These are phyloP conservation scores for Caranx ignobilis DNA, from an alignment of 2,113 vertebrate genomes.

Conservation along the genomic window DNA sequence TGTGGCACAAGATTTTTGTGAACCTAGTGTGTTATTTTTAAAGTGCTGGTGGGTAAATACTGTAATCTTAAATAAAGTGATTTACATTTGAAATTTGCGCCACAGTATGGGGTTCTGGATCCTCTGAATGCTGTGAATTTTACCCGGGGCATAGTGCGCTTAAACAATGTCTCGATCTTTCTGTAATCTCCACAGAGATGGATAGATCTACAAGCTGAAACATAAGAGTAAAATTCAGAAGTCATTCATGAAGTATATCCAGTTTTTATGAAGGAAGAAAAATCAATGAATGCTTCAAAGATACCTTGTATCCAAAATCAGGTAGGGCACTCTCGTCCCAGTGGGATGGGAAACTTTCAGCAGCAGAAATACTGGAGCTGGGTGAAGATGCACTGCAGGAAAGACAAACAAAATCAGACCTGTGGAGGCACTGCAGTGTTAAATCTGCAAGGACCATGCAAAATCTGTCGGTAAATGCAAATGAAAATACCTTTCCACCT, in stretches of 20 bases:
- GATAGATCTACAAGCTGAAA: slow-evolving; percentile 82
- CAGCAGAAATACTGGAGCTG: slow-evolving; percentile 46
- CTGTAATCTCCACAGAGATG: slow-evolving; percentile 69
- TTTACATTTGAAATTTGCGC: slow-evolving; percentile 89
- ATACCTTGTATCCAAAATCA: slow-evolving; percentile 88
- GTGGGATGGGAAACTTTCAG: slow-evolving; percentile 81
- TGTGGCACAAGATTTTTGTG: neutral
- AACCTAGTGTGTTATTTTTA: neutral
- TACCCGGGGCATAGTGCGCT: slow-evolving; percentile 83
- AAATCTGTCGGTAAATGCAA: neutral
- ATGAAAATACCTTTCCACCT: slow-evolving; percentile 72
- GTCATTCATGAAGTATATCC: neutral
- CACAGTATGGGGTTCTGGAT: slow-evolving; percentile 89
- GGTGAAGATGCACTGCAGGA: slow-evolving; percentile 44
- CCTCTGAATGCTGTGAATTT: slow-evolving; percentile 84
- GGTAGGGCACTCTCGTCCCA: slow-evolving; percentile 89
- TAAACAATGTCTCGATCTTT: slow-evolving; percentile 80
- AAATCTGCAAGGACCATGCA: too few relatives aligned
- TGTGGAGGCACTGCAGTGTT: neutral
- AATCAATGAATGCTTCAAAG: neutral
- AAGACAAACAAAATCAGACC: neutral
- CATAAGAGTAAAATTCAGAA: neutral
- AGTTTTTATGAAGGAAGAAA: neutral
- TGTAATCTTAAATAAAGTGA: neutral
- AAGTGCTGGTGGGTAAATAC: neutral